Evolutionary conservation across 2,797 vertebrate species (phyloP).

Genomic region (Odontamblyopus rebecca): DNA sequence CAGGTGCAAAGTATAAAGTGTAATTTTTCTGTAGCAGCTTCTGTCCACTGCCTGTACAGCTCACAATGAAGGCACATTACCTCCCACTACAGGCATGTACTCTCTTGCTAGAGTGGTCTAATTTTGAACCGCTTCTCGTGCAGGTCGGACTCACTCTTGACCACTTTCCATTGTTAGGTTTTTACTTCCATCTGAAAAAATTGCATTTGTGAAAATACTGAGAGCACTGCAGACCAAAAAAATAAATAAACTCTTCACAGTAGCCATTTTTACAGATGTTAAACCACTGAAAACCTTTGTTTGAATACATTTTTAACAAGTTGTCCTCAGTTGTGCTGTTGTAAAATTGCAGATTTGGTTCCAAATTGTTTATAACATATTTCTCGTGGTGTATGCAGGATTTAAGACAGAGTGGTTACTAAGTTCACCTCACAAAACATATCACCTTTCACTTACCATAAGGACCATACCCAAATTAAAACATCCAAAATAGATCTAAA

Average conservation of each 20-base stretch:
- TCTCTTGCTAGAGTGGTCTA: conserved; percentile 45
- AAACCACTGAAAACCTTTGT: background rate
- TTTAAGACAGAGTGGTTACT: too few species aligned
- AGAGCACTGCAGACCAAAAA: background rate
- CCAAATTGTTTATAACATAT: too few species aligned
- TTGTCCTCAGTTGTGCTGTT: background rate
- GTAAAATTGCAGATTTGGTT: too few species aligned
- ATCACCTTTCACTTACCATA: too few species aligned
- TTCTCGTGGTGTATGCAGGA: too few species aligned
- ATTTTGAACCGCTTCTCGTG: conserved; percentile 44
- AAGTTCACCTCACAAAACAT: too few species aligned
- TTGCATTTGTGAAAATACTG: conserved; percentile 1
- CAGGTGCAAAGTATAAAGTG: conserved; percentile 12
- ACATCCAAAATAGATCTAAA: too few species aligned
- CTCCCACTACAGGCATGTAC: conserved; percentile 33
- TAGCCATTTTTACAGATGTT: background rate
- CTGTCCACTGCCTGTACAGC: conserved; percentile 17
- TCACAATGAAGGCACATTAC: conserved; percentile 37
- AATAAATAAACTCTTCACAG: too few species aligned
- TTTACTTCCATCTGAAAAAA: conserved; percentile 25
- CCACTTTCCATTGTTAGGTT: conserved; percentile 33
- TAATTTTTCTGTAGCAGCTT: conserved; percentile 30
- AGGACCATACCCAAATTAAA: too few species aligned
- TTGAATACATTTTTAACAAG: background rate
- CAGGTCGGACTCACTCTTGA: conserved; percentile 40